Evolutionary conservation across 2,113 vertebrate genomes (phyloP).

Genomic region (Hippotragus niger): DNA sequence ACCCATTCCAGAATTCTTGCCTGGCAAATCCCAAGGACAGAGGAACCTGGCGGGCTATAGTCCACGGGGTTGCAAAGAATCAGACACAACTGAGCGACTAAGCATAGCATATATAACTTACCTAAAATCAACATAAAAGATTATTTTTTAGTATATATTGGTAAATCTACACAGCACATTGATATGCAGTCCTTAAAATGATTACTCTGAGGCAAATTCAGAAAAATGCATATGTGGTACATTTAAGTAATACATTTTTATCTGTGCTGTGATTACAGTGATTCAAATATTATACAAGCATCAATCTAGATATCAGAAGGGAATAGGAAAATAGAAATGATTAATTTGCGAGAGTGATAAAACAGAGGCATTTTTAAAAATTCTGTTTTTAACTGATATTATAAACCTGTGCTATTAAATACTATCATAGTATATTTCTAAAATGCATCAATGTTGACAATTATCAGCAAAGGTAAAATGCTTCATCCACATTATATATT

Average conservation of each 20-base stretch:
- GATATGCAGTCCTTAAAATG: background rate
- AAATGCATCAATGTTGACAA: slow-evolving; percentile 2
- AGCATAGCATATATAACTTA: background rate
- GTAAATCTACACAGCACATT: background rate
- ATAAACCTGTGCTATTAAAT: slow-evolving; percentile 10
- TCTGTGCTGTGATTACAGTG: background rate
- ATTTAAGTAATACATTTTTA: background rate
- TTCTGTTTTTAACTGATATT: background rate
- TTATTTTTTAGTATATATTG: background rate
- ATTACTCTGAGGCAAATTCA: background rate
- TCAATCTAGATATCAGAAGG: background rate
- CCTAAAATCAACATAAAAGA: background rate
- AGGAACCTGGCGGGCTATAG: background rate
- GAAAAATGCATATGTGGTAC: background rate
- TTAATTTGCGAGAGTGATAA: slow-evolving; percentile 6
- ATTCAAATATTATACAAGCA: background rate
- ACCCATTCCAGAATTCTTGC: background rate
- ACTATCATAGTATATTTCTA: background rate
- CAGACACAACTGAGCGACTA: background rate
- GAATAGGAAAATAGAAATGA: background rate
- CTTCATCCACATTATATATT: background rate
- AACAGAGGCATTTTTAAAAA: background rate
- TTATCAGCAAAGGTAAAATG: background rate
- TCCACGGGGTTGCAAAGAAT: background rate
- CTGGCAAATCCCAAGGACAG: background rate